phyloP scores from a whole-genome alignment of 23 tunicate species.

The Trididemnum miniatum region DNA sequence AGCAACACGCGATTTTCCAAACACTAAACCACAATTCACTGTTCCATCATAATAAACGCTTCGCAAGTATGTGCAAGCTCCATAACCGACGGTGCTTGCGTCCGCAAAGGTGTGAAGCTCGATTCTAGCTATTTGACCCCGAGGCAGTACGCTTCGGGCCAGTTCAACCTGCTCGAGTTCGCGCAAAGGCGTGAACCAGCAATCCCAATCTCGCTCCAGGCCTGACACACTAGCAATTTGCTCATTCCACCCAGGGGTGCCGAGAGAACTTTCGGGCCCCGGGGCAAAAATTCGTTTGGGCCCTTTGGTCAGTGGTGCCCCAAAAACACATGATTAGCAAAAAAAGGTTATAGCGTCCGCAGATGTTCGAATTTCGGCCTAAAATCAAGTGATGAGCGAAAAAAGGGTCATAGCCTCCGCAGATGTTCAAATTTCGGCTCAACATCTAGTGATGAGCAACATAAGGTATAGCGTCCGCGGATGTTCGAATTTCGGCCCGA shows the following conservation, averaged over 20 bases:
- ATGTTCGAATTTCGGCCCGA: too few species aligned
- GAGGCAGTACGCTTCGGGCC: background rate
- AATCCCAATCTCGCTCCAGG: slow-evolving; percentile 1
- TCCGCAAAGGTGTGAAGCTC: slow-evolving; percentile 17
- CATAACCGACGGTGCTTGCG: slow-evolving; percentile 15
- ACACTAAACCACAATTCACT: background rate
- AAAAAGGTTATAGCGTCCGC: too few species aligned
- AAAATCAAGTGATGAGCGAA: too few species aligned
- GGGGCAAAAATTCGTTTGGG: too few species aligned
- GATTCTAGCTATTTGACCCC: background rate
- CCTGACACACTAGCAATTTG: background rate
- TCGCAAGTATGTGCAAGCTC: slow-evolving; percentile 6
- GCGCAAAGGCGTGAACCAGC: background rate
- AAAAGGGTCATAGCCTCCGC: too few species aligned
- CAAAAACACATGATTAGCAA: too few species aligned
- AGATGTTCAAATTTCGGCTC: too few species aligned
- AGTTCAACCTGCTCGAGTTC: background rate
- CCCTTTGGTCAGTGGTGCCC: too few species aligned
- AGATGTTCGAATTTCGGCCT: too few species aligned
- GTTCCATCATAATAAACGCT: background rate
- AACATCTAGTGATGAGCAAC: too few species aligned
- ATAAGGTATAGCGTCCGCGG: too few species aligned
- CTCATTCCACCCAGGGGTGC: slow-evolving; percentile 13
- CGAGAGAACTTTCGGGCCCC: too few species aligned
- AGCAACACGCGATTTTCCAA: slow-evolving; percentile 7